Conservation (phyloP, 2,888 invertebrate species). For the Pemphredon lugubris region DNA sequence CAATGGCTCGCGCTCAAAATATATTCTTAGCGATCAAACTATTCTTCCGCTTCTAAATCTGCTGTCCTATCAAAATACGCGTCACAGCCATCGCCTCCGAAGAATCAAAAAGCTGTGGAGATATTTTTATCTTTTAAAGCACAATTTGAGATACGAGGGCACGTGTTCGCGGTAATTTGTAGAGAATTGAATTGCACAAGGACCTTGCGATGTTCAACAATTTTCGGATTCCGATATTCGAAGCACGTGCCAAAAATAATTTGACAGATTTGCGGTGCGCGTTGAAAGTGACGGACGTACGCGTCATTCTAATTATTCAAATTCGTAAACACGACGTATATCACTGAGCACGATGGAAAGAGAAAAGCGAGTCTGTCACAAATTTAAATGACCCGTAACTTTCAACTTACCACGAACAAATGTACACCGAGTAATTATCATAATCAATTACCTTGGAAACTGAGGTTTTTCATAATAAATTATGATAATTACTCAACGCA, state of each 20-base stretch:
- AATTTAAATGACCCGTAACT: too few relatives aligned
- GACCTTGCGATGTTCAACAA: neutral
- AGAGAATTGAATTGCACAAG: constrained; percentile 3
- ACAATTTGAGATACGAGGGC: constrained; percentile 3
- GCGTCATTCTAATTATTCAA: neutral
- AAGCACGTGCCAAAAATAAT: neutral
- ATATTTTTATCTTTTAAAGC: too few relatives aligned
- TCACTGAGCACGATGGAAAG: neutral
- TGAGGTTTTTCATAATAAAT: too few relatives aligned
- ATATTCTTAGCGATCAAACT: constrained; percentile 32
- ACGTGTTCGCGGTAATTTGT: neutral
- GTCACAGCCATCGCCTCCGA: too few relatives aligned
- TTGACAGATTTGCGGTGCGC: neutral
- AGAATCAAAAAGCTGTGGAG: too few relatives aligned
- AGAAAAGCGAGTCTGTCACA: too few relatives aligned
- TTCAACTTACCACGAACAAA: too few relatives aligned
- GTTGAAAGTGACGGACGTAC: neutral
- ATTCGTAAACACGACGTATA: neutral
- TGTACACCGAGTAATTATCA: too few relatives aligned
- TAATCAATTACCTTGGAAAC: too few relatives aligned
- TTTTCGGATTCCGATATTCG: neutral
- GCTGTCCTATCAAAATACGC: too few relatives aligned
- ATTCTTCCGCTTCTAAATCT: too few relatives aligned
- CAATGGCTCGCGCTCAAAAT: constrained; percentile 5
- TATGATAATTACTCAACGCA: too few relatives aligned